phyloP scores from a whole-genome alignment of 64 coral and sea anemone genomes.

The Trachythela sp. region DNA sequence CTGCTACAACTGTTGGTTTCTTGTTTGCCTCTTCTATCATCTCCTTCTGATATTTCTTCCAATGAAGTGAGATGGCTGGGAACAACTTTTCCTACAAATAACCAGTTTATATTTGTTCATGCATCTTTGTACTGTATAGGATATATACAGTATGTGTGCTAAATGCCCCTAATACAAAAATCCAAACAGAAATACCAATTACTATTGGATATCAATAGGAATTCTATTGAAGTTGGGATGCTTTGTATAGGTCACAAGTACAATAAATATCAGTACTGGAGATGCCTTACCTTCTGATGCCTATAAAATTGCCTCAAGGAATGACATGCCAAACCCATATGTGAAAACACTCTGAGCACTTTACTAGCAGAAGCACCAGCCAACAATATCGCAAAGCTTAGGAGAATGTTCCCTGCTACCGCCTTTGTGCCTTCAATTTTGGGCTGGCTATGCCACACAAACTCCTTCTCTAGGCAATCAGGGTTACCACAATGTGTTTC shows the following conservation, averaged over 20 bases:
- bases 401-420: conserved; percentile 21
- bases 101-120: background rate
- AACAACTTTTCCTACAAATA: background rate
- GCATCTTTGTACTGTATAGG: background rate
- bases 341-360: conserved; percentile 27
- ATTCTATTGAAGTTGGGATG: background rate
- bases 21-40: background rate
- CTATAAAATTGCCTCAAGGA: conserved; percentile 14
- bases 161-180: too few species aligned
- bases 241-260: background rate
- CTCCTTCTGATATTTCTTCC: conserved; percentile 23
- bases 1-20: background rate
- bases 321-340: conserved; percentile 21
- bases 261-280: background rate
- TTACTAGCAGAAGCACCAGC: conserved; percentile 29
- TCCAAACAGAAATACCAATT: too few species aligned
- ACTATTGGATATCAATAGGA: background rate
- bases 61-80: conserved; percentile 15
- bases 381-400: conserved; percentile 33
- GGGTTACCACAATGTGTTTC: background rate
- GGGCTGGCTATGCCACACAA: conserved; percentile 34
- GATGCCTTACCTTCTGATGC: conserved; percentile 33
- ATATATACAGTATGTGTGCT: background rate
- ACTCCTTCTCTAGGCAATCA: background rate
- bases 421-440: background rate